Percentiles rank a stretch among this genome's conserved stretches.
phyloP scores from a whole-genome alignment of 2,113 vertebrate genomes.

The Colossoma macropomum region DNA sequence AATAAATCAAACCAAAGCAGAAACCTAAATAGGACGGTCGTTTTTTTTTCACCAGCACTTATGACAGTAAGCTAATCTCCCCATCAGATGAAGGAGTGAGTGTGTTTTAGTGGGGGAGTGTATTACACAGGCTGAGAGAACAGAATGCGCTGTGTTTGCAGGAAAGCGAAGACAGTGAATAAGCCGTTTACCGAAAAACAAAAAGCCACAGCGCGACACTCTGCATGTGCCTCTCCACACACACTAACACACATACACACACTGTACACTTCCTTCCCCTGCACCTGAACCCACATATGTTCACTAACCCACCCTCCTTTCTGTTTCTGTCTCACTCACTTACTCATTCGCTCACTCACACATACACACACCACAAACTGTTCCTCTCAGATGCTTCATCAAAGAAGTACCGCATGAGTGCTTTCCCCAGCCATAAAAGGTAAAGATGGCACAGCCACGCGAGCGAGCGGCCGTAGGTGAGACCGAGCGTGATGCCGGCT shows the following conservation, averaged over 20 bases:
- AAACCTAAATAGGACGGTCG: background rate
- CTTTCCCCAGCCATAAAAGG: slow-evolving; percentile 39
- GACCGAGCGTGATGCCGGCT: background rate
- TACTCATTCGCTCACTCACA: background rate
- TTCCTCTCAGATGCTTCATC: slow-evolving; percentile 43
- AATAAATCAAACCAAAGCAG: background rate
- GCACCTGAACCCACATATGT: slow-evolving; percentile 41
- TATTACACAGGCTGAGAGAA: background rate
- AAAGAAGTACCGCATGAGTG: slow-evolving; percentile 2
- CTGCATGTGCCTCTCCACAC: background rate
- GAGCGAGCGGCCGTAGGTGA: background rate
- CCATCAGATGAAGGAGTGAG: background rate
- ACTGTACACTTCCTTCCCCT: slow-evolving; percentile 48
- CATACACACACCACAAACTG: slow-evolving; percentile 7
- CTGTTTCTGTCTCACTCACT: slow-evolving; percentile 22
- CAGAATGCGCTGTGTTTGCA: background rate
- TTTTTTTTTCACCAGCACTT: background rate
- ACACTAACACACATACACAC: background rate
- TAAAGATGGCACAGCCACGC: slow-evolving; percentile 1
- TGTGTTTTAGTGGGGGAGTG: background rate
- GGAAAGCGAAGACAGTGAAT: slow-evolving; percentile 5
- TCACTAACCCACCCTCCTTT: slow-evolving; percentile 25
- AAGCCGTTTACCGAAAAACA: slow-evolving; percentile 40
- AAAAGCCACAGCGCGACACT: slow-evolving; percentile 23
- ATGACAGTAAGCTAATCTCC: background rate